phyloP scores from a whole-genome alignment of 2,888 invertebrate species.

The Thecocarcelia acutangulata region DNA sequence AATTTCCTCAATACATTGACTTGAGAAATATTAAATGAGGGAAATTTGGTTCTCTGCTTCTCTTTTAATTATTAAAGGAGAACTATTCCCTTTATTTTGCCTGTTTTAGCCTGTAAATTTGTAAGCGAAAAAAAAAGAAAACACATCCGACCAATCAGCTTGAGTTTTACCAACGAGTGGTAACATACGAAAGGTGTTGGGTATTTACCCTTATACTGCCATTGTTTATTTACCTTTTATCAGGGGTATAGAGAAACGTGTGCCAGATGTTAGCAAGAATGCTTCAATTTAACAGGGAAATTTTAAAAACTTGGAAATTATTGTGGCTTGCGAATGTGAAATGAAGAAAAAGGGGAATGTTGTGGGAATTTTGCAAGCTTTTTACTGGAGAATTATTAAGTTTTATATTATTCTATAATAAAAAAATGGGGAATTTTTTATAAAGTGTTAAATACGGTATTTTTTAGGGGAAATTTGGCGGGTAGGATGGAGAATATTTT shows the following conservation, averaged over 20 bases:
- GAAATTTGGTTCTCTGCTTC: slow-evolving; percentile 3
- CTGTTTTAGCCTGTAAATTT: slow-evolving; percentile 2
- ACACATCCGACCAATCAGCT: slow-evolving; percentile 64
- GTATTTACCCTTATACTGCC: neutral
- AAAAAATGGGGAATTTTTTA: no score
- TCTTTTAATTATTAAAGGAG: slow-evolving; percentile 1
- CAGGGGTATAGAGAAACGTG: neutral
- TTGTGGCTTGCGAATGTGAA: no score
- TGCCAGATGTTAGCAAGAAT: neutral
- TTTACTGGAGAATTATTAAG: no score
- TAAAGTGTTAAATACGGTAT: no score
- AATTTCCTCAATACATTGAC: no score
- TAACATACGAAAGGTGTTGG: slow-evolving; percentile 20
- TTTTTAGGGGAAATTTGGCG: no score
- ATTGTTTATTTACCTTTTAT: neutral
- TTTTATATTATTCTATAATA: no score
- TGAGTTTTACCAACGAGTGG: slow-evolving; percentile 22
- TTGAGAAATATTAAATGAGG: neutral
- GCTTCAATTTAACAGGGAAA: no score
- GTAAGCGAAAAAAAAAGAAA: neutral
- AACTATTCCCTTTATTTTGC: slow-evolving; percentile 35
- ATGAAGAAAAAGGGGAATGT: no score
- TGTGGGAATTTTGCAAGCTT: no score
- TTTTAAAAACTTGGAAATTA: no score
- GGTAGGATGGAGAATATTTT: no score